Evolutionary conservation across 2,113 vertebrate species (phyloP), one percentile per base, ranked within the genome.

Genomic region (Vulpes ferrilata): DNA sequence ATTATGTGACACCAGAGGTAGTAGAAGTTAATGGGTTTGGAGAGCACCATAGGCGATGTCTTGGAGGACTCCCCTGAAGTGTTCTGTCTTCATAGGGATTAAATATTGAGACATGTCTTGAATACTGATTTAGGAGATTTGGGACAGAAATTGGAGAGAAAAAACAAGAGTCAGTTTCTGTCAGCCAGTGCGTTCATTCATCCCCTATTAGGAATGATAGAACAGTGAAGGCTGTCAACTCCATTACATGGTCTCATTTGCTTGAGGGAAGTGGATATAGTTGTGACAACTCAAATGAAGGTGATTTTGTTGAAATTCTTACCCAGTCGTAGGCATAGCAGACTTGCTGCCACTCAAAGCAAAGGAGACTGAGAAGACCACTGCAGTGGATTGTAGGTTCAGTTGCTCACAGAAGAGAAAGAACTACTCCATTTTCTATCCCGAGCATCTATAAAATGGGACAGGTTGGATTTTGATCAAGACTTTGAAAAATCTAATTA

Each of bases 91-190:
- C 69, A 74, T 20, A 9, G 23, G 11, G 59, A 55, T 60, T 79
- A 84, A 74, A 90, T 90, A 90, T 74, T 55, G n/a, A 95, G 30
- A 94, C 27, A 12, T 32, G 43, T 8, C 53, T 90, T 95, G 65
- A 80, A 92, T 59, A 16, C 48, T 95, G 27, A 48, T 69, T 12
- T 43, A 91, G 30, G 64, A 89, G 51, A 86, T 89, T 95, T 53
- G 51, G 48, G 43, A 84, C 51, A 55, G 59, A 81, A 94, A 81
- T 48, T 57, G 22, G 13, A 11, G 8, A 2, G 32, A 15, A n/a
- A 30, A 84, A 74, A 38, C 60, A 60, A 51, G 16, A 79, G 74
- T 30, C 9, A 23, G 11, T 71, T 73, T 73, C 85, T 4, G 64
- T 80, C 16, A 78, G 22, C 13, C 10, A 4, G 1, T 35, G 4